Base-by-base conservation (phyloP, 2,113 vertebrate genomes). In the Callopanchax toddi region DNA sequence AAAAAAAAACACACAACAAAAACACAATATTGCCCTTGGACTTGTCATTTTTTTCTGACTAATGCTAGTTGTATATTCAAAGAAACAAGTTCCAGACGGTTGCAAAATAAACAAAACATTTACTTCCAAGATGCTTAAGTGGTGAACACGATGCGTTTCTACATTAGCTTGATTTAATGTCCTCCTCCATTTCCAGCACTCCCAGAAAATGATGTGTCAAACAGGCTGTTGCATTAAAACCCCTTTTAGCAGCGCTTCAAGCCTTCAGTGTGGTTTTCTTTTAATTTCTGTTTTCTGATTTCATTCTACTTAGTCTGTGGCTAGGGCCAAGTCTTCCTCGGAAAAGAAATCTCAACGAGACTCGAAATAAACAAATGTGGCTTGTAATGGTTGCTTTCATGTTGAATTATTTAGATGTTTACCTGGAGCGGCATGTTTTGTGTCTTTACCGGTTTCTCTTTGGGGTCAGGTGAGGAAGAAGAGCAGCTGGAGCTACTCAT, bases 61-160 rank as follows among this genome's bases (percentile, higher is more conserved):
- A 49, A 67, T 55, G 66, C 34, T 56, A 55, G 50, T 34, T n/a
- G n/a, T n/a, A n/a, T n/a, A 58, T 62, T 79, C 59, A 63, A 23
- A 81, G 77, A 77, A 83, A 84, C 74, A 61, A 43, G 53, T 72
- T 83, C 73, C 82, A 86, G 78, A 65, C 70, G 26, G 71, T 73
- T 45, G 62, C 60, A 66, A 71, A 73, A 76, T 77, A 82, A 84
- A 77, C 81, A 69, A 78, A 82, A 79, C 65, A 5, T 8, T n/a
- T n/a, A 64, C 76, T 78, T 74, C 57, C 52, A 54, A 67, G 71
- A 65, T 53, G 39, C 32, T 75, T 2, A 43, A 61, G 43, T 21
- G 59, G 37, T 79, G 34, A 29, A 63, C 79, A 67, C 68, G 71
- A 67, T 32, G 60, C 29, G 59, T 50, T 60, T 18, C 44, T 48